Percentiles rank a stretch among this genome's conserved stretches.
phyloP scores from a whole-genome alignment of 2,113 vertebrate species.

The Crotalus horridus region DNA sequence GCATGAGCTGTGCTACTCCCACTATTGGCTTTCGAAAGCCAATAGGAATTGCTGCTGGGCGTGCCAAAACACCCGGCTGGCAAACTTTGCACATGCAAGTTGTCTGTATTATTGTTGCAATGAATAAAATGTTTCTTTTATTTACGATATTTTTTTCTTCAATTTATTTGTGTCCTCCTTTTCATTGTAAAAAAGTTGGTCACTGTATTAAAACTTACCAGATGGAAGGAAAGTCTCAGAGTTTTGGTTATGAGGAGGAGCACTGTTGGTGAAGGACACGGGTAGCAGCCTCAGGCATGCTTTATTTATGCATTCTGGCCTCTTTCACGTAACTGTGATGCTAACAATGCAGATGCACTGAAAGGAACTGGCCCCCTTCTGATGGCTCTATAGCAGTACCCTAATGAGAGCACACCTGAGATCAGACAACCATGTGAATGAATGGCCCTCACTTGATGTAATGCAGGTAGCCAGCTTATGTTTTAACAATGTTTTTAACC shows the following conservation, averaged over 20 bases:
- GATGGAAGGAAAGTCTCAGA: neutral
- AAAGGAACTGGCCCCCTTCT: neutral
- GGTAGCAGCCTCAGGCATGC: neutral
- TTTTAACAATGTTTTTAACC: neutral
- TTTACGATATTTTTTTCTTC: too few relatives aligned
- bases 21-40: too few relatives aligned
- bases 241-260: neutral
- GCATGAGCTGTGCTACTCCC: too few relatives aligned
- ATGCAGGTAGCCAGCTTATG: neutral
- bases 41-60: too few relatives aligned
- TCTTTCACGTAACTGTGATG: neutral
- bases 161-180: too few relatives aligned
- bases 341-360: neutral
- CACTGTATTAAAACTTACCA: too few relatives aligned
- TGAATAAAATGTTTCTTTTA: too few relatives aligned
- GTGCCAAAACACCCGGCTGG: too few relatives aligned
- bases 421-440: neutral
- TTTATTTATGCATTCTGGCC: neutral
- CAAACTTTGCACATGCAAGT: too few relatives aligned
- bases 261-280: neutral
- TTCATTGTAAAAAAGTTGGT: too few relatives aligned
- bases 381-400: neutral
- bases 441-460: neutral
- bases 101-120: too few relatives aligned
- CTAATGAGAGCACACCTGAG: neutral